Evolutionary conservation across 2,113 vertebrate species (phyloP).

Genomic region (Pardalotus punctatus): DNA sequence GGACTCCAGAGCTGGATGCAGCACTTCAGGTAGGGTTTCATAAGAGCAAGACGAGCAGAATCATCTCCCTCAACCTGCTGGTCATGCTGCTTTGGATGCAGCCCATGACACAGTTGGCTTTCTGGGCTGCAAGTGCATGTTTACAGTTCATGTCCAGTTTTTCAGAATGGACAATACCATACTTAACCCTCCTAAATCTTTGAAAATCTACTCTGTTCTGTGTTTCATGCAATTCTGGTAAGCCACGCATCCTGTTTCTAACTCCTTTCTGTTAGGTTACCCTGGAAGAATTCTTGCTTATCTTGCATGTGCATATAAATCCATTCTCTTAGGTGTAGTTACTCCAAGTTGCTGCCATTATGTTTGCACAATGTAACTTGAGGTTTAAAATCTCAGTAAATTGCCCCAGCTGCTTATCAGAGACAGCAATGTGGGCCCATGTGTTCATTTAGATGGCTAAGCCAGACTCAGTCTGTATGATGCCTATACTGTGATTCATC

Average conservation of each 20-base stretch:
- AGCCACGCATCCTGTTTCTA: not conserved
- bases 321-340: not conserved
- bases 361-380: not conserved
- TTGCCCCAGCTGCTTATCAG: constrained; percentile 2
- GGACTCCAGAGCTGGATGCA: not conserved
- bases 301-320: not conserved
- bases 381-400: constrained; percentile 7
- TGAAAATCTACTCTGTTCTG: not conserved
- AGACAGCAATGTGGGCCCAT: not conserved
- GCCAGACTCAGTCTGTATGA: not conserved
- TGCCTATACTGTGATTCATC: constrained; percentile 19
- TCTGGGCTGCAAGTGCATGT: not conserved
- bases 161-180: not conserved
- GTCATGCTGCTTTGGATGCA: not conserved
- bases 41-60: not conserved
- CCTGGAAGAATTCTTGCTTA: not conserved
- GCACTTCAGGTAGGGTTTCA: not conserved
- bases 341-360: not conserved
- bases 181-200: not conserved
- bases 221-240: not conserved
- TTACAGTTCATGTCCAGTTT: accelerated
- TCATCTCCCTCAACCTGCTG: not conserved
- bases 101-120: accelerated
- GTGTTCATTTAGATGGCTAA: not conserved
- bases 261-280: not conserved